Evolutionary conservation across 2,888 invertebrate genomes (phyloP), one percentile per base, ranked within the genome.

Genomic region (Atethmia centrago): DNA sequence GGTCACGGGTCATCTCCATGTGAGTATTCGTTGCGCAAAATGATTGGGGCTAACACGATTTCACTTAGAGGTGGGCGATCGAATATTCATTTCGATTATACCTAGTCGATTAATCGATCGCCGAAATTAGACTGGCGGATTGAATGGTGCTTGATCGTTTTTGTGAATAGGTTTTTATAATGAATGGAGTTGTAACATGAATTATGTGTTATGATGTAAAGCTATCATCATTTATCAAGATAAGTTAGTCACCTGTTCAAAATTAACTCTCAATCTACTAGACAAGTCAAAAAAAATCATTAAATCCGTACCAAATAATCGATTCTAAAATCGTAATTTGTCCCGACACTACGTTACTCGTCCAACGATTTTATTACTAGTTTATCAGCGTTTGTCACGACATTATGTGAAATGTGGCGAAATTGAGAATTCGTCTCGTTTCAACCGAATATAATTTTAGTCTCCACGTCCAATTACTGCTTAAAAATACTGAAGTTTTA

Each of bases 1-100:
- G 90, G 92, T 94, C 93, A 89, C 92, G 93, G 94, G 94, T 95
- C 95, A 93, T 92, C 92, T 88, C 84, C 90, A 91, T 90, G 91
- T 90, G 91, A 89, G 90, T 85, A 86, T 90, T 90, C 86, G 90
- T 94, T 93, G 94, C 92, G 93, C 92, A 92, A 92, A 92, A 88
- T 88, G 90, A 90, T 92, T 85, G 89, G 78, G 81, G 77, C 78
- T 88, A 85, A 87, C 91, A 92, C 86, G 93, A 93, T 95, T 95
- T 94, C 94, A 94, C 95, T 93, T 91, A 84, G 78, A 80, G 87
- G 86, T 87, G 88, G 88, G 86, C 86, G 83, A 83, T 80, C 77
- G 49, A 80, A 79, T 86, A 79, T 81, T 80, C 81, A 83, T 84
- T 84, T 83, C 80, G 83, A 87, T 80, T 79, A 84, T 80, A 63